phyloP scores from a whole-genome alignment of 2,113 vertebrate species.

The Mustela lutreola region DNA sequence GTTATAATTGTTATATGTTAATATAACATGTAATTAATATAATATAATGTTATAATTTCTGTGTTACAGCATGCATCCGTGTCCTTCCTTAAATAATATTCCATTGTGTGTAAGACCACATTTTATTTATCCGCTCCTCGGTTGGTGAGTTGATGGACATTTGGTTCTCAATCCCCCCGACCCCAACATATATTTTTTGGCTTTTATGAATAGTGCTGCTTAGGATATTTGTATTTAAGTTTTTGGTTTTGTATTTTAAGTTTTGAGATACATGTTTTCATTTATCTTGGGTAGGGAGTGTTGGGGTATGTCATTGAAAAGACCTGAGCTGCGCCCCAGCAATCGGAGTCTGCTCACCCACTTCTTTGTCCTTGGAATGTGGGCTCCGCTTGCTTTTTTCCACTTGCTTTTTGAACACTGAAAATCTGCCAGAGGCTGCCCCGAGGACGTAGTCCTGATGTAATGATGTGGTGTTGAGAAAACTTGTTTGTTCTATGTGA shows the following conservation, averaged over 20 bases:
- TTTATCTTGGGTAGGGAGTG: not conserved
- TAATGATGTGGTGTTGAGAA: not conserved
- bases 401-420: no score
- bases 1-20: not conserved
- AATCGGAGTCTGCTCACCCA: not conserved
- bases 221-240: not conserved
- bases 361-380: not conserved
- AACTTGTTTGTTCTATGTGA: not conserved
- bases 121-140: not conserved
- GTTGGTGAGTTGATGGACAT: not conserved
- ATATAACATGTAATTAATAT: no score
- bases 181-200: not conserved
- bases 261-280: not conserved
- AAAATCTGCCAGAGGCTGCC: not conserved
- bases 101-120: not conserved
- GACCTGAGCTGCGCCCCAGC: not conserved
- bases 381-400: not conserved
- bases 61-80: not conserved
- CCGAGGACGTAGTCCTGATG: not conserved
- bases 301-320: not conserved
- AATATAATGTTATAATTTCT: no score
- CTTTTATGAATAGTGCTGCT: not conserved
- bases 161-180: not conserved
- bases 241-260: not conserved
- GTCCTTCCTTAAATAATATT: not conserved